Conservation (phyloP, 2,888 invertebrate genomes). For the Drosophila incognita region DNA sequence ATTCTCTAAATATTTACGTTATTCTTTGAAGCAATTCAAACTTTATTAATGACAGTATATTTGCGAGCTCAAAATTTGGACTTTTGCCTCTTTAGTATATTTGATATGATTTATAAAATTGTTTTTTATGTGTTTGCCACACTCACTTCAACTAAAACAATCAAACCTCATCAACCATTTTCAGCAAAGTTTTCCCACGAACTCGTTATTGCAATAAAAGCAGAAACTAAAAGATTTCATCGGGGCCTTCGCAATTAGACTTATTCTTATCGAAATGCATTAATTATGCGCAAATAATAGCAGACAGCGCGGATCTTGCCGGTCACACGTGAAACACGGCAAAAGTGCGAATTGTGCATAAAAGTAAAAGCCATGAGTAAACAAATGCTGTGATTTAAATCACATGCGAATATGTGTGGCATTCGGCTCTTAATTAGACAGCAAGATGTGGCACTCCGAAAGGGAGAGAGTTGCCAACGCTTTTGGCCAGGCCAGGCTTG, state of each 20-base stretch:
- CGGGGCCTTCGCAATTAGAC: conserved; percentile 42
- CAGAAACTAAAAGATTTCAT: conserved; percentile 33
- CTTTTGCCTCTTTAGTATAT: background rate
- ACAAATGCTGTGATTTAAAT: conserved; percentile 39
- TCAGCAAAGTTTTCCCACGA: conserved; percentile 3
- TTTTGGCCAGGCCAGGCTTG: conserved; percentile 26
- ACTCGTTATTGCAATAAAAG: conserved; percentile 45
- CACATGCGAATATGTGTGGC: conserved; percentile 30
- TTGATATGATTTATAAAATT: background rate
- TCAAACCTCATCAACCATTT: background rate
- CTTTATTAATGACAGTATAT: background rate
- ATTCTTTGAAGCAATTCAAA: background rate
- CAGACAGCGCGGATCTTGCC: conserved; percentile 38
- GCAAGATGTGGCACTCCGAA: conserved; percentile 34
- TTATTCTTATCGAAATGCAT: conserved; percentile 61
- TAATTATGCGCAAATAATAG: conserved; percentile 74
- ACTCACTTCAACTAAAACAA: background rate
- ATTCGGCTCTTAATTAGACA: conserved; percentile 58
- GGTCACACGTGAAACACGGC: conserved; percentile 26
- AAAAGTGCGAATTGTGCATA: conserved; percentile 62
- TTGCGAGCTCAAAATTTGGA: background rate
- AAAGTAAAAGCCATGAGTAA: conserved; percentile 43
- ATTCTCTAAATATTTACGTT: background rate
- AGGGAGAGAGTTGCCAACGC: conserved; percentile 39
- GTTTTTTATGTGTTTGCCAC: background rate